Evolutionary conservation across 1,140 invertebrate species (phyloP), one percentile per base, ranked within the genome.

Genomic region (Whitmania pigra): DNA sequence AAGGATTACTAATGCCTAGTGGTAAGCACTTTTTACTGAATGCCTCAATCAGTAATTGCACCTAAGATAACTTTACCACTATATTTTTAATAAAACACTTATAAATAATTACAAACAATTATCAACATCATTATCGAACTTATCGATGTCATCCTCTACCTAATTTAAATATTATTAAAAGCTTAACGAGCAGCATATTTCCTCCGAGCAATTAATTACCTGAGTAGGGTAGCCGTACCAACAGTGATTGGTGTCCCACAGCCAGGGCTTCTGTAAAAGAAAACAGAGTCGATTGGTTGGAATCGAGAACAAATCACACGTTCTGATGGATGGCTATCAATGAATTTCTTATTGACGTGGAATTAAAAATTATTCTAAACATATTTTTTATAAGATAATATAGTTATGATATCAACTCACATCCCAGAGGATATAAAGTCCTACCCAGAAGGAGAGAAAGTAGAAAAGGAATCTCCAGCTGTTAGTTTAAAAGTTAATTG

Each of bases 401-500:
- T 67, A 72, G 66, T 27, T 27, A 29, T 69, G 20, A 53, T 63
- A 72, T 53, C 73, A 66, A 82, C 82, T 83, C 78, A 84, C 82
- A 81, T 93, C 88, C 91, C 91, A 95, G 40, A 97, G 83, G 73
- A 90, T 85, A 77, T 87, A 86, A 36, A 91, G 75, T 20, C 93
- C 94, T 83, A 89, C 94, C 18, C 87, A 82, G 80, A 95, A 94
- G 67, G 88, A 89, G 78, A 86, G 88, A 13, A 87, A 81, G 82
- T 97, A 96, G 84, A 94, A 96, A 3, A 88, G 83, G 81, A 89
- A 92, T 75, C 91, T 84, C 93, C 93, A 97, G 73, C 88, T 88
- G 75, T 63, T 73, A 71, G 53, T 74, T 76, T 53, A 78, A 78
- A 63, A 75, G 74, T 43, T 67, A 74, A 74, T 63, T 17, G 22